Evolutionary conservation across 2,113 vertebrate species (phyloP), one percentile per base, ranked within the genome.

Genomic region (Plecturocebus donacophilus): DNA sequence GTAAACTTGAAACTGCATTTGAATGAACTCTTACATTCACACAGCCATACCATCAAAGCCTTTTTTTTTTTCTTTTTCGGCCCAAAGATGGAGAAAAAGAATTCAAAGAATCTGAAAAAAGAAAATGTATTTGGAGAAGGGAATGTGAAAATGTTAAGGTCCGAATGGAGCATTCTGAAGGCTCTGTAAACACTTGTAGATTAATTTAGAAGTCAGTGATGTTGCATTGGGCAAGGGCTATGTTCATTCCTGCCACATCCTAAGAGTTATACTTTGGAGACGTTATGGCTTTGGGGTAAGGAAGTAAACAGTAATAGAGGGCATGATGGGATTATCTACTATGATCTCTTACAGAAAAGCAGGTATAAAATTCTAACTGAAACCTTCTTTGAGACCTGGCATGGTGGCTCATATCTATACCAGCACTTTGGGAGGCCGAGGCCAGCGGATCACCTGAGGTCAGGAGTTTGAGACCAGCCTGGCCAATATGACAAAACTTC

Each of bases 1-100:
- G 85, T 96, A 97, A 98, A 94, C 73, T 90, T 19, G 14, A 75
- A 54, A n/a, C 90, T 56, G 82, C 52, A 56, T 97, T 91, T 91
- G 88, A 95, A 94, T 94, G 42, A 95, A 42, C 61, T 47, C 11
- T 35, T 89, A 86, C 81, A 81, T 91, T 77, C 89, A 89, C 64
- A 38, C 52, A 25, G 54, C 64, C 40, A 12, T 17, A 12, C 49
- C 54, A 47, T 49, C 66, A 21, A 66, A 56, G 9, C 27, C 23
- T 42, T 79, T 7, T 94, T 96, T 76, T 38, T 87, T 68, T 92
- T n/a, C n/a, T n/a, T 73, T 38, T 89, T 68, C 88, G 12, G 92
- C 70, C 23, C 68, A 66, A 68, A 77, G 66, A 61, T 68, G 9
- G 0, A 21, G 35, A 47, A 17, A 20, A 52, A 40, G 30, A 87